phyloP scores from a whole-genome alignment of 92 coral and sea anemone genomes.

The Palythoa caribaeorum region DNA sequence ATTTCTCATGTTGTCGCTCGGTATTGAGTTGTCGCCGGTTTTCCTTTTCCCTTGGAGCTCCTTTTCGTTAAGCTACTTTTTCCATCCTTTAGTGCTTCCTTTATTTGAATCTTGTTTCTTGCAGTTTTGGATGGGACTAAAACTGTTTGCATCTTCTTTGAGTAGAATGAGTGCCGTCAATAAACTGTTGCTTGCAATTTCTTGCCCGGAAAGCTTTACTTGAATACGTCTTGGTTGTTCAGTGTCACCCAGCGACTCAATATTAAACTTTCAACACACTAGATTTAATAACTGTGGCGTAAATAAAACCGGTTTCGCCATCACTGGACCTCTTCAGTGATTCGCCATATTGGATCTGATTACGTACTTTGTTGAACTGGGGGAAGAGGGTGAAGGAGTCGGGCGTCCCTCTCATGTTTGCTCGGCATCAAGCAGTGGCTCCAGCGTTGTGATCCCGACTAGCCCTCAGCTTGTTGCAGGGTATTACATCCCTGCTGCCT shows the following conservation, averaged over 20 bases:
- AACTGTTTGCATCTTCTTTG: not conserved
- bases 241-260: no score
- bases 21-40: not conserved
- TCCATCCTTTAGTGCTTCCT: not conserved
- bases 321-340: no score
- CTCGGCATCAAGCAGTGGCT: no score
- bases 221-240: no score
- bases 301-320: no score
- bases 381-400: no score
- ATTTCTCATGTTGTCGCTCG: not conserved
- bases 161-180: not conserved
- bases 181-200: not conserved
- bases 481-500: conserved; percentile 67
- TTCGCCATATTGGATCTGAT: not conserved
- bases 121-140: not conserved
- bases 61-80: not conserved
- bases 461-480: conserved; percentile 55
- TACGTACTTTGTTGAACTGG: no score
- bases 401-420: no score
- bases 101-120: not conserved
- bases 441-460: conserved; percentile 12
- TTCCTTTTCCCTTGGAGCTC: not conserved
- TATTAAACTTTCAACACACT: no score
- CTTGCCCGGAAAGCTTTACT: no score
- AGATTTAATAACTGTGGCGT: no score